Percentiles rank a stretch among this genome's conserved stretches.
Conservation (phyloP, 2,113 vertebrate genomes). For the Dipodomys stephensi region DNA sequence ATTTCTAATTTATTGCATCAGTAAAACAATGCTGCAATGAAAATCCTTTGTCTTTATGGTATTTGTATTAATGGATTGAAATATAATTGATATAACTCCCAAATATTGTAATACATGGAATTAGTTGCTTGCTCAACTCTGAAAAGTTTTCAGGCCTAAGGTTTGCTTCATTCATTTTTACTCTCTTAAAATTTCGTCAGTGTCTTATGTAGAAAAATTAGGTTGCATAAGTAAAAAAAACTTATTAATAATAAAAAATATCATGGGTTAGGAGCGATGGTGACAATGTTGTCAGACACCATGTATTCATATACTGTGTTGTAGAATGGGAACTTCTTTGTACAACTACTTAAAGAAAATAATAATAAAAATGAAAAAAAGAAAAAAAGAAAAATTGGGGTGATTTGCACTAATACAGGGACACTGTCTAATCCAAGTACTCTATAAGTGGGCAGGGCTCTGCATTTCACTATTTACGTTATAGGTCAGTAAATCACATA, state of each 20-base stretch:
- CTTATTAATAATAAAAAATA: no score
- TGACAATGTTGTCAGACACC: no score
- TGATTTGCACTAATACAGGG: background rate
- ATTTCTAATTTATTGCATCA: slow-evolving; percentile 18
- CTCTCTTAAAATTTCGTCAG: background rate
- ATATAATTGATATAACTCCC: background rate
- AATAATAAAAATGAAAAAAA: no score
- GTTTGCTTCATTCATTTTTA: background rate
- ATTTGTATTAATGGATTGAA: background rate
- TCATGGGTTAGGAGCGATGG: no score
- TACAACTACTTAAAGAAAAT: no score
- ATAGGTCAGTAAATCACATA: background rate
- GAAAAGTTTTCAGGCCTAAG: background rate
- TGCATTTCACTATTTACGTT: background rate
- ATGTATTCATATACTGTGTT: no score
- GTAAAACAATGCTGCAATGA: slow-evolving; percentile 19
- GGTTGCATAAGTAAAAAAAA: background rate
- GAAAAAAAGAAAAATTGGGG: no score
- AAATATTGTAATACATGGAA: background rate
- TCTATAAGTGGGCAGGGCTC: background rate
- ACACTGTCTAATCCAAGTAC: background rate
- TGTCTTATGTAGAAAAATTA: background rate
- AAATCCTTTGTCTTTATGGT: background rate
- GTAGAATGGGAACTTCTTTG: no score
- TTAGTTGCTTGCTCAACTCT: background rate